Percentiles rank a stretch among this genome's conserved stretches.
Evolutionary conservation across 37 sponge, comb jelly and placozoan genomes (phyloP).

Genomic region (Tethya wilhelma): DNA sequence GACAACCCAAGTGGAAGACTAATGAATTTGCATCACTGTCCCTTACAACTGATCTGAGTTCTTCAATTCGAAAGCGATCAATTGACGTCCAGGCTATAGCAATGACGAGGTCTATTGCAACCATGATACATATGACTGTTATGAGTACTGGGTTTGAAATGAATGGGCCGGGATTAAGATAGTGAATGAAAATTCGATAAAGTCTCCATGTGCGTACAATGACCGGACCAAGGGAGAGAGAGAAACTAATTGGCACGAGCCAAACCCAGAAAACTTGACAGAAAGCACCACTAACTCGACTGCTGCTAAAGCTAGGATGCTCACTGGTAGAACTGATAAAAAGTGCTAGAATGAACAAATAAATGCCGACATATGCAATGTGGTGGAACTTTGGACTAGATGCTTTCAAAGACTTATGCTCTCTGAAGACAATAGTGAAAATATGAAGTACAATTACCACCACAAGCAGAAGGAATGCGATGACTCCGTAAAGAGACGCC

Average conservation of each 20-base stretch:
- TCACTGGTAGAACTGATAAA: too few species aligned
- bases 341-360: neutral
- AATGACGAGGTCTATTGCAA: neutral
- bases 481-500: too few species aligned
- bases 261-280: conserved; percentile 15
- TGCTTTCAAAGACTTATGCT: too few species aligned
- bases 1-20: neutral
- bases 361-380: neutral
- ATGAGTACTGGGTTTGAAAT: conserved; percentile 7
- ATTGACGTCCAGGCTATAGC: conserved; percentile 1
- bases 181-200: conserved; percentile 25
- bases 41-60: neutral
- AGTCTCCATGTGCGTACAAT: conserved; percentile 27
- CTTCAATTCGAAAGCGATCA: neutral
- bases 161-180: conserved; percentile 20
- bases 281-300: neutral
- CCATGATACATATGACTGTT: neutral
- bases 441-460: too few species aligned
- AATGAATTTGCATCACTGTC: neutral
- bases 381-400: conserved; percentile 7
- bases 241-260: conserved; percentile 17
- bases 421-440: too few species aligned
- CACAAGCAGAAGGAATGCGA: too few species aligned
- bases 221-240: conserved; percentile 3
- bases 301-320: too few species aligned